Percentiles rank a stretch among this genome's conserved stretches.
Conservation (phyloP, 2,888 invertebrate genomes). For the Hipparchia semele region DNA sequence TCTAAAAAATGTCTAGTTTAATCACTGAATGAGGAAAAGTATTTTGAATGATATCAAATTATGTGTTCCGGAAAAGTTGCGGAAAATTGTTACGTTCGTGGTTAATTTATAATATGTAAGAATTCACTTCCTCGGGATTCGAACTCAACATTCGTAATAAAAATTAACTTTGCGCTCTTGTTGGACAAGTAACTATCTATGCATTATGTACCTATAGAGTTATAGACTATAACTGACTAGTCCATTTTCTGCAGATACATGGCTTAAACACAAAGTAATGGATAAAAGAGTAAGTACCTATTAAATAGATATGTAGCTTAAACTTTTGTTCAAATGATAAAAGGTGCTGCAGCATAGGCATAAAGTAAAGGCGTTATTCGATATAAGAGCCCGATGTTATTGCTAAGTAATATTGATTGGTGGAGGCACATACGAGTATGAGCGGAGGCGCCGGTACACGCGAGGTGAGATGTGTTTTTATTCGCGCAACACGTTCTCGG, state of each 20-base stretch:
- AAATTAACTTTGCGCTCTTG: no score
- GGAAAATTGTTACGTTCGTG: no score
- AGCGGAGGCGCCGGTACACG: slow-evolving; percentile 49
- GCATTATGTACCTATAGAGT: neutral
- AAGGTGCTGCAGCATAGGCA: slow-evolving; percentile 47
- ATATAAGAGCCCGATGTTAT: slow-evolving; percentile 62
- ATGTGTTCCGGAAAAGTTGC: no score
- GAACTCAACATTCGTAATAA: no score
- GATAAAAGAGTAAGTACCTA: neutral
- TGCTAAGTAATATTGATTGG: slow-evolving; percentile 78
- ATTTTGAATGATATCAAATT: no score
- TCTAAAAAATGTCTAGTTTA: no score
- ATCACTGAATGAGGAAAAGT: no score
- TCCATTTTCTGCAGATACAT: neutral
- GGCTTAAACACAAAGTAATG: neutral
- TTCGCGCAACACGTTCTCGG: slow-evolving; percentile 77
- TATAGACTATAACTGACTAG: neutral
- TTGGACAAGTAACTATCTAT: neutral
- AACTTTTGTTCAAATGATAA: slow-evolving; percentile 15
- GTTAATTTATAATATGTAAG: no score
- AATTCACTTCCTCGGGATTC: no score
- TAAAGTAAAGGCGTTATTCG: slow-evolving; percentile 60
- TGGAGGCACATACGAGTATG: slow-evolving; percentile 51
- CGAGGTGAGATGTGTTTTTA: slow-evolving; percentile 76
- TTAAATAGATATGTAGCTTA: neutral